Conservation (phyloP, 1,140 invertebrate genomes). For the Dreissena rostriformis region DNA sequence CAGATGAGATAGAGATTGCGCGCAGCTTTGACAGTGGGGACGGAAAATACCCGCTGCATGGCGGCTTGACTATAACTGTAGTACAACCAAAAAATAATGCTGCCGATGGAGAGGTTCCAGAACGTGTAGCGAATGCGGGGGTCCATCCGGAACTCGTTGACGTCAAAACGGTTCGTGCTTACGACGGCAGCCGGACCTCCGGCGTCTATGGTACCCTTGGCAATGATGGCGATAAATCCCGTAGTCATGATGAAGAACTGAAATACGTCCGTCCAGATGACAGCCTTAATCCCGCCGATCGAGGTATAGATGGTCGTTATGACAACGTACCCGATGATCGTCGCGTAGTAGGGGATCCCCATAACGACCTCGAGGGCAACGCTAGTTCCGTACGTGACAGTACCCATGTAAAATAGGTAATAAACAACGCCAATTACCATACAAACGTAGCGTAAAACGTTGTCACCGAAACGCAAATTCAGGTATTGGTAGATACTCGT, state of each 20-base stretch:
- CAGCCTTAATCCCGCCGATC: constrained; percentile 28
- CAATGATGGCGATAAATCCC: constrained; percentile 19
- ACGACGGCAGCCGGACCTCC: neutral
- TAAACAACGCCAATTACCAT: neutral
- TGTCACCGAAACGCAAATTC: too few relatives aligned
- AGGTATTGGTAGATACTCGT: too few relatives aligned
- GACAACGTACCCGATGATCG: neutral
- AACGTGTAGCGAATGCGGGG: constrained; percentile 19
- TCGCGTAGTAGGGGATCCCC: constrained; percentile 16
- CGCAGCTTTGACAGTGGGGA: constrained; percentile 6
- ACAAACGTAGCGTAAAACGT: too few relatives aligned
- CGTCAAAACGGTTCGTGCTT: neutral
- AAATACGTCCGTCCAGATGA: constrained; percentile 42
- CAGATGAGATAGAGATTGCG: constrained; percentile 5
- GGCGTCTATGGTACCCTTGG: constrained; percentile 10
- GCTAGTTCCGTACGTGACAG: constrained; percentile 6
- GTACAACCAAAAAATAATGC: neutral
- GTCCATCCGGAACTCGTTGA: constrained; percentile 20
- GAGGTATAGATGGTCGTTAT: constrained; percentile 20
- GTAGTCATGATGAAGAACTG: constrained; percentile 19
- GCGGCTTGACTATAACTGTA: constrained; percentile 23
- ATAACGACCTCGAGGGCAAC: constrained; percentile 19
- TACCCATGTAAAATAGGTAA: constrained; percentile 23
- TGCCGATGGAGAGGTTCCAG: constrained; percentile 21
- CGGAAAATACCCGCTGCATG: constrained; percentile 34